phyloP scores from a whole-genome alignment of 2,113 vertebrate species.

The Pseudorasbora parva region DNA sequence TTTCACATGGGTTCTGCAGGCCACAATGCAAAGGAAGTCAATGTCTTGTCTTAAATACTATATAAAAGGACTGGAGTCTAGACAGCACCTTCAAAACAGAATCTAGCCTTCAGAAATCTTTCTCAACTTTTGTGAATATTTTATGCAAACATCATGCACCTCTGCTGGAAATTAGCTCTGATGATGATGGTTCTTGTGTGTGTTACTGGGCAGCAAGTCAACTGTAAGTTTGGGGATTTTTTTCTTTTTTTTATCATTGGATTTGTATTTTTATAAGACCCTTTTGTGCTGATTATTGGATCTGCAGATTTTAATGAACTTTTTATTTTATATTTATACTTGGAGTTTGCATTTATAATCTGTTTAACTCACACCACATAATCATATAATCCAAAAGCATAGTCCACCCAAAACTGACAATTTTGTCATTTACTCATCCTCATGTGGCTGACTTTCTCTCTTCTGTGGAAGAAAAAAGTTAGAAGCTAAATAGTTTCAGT shows the following conservation, averaged over 20 bases:
- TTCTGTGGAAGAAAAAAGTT: not conserved
- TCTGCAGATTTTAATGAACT: not conserved
- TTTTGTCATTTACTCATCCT: not conserved
- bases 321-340: not conserved
- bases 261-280: not conserved
- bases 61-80: not conserved
- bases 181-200: conserved; percentile 22
- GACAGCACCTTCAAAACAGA: not conserved
- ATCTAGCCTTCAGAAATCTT: not conserved
- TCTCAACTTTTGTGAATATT: not conserved
- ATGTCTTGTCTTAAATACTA: not conserved
- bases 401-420: not conserved
- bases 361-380: not conserved
- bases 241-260: not conserved
- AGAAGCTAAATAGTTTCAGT: too few relatives aligned
- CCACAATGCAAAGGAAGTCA: conserved; percentile 11
- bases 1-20: not conserved
- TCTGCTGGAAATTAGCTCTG: conserved; percentile 22
- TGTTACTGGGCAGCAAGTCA: conserved; percentile 16
- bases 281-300: too few relatives aligned
- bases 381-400: not conserved
- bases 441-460: not conserved
- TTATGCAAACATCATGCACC: conserved; percentile 12
- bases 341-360: not conserved
- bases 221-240: conserved; percentile 21